These are phyloP conservation scores for Hoplias malabaricus DNA, from an alignment of 2,113 vertebrate species.

Conservation along the genomic window DNA sequence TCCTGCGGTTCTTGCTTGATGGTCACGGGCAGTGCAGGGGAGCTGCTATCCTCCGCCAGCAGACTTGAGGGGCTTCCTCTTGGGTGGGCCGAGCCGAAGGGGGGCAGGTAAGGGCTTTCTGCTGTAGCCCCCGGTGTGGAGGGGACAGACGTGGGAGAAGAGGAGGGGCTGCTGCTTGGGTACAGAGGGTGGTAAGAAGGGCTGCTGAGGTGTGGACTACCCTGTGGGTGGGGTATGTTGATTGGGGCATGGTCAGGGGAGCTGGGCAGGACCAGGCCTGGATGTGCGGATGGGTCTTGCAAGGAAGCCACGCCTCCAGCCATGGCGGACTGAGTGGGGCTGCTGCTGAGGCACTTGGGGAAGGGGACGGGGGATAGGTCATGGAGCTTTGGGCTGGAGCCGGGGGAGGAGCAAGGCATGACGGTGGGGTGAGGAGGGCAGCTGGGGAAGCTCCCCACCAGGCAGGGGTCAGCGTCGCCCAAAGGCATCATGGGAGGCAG, in stretches of 20 bases:
- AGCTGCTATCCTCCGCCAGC: conserved; percentile 83
- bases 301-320: conserved; percentile 71
- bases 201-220: conserved; percentile 81
- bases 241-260: conserved; percentile 85
- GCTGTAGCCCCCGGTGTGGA: conserved; percentile 75
- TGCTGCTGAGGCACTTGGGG: conserved; percentile 82
- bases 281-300: conserved; percentile 78
- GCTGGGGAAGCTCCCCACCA: conserved; percentile 80
- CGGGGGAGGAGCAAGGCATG: conserved; percentile 79
- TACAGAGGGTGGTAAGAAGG: conserved; percentile 84
- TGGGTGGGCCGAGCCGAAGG: conserved; percentile 83
- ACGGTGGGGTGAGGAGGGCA: conserved; percentile 79
- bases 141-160: conserved; percentile 81
- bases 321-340: conserved; percentile 76
- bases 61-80: conserved; percentile 80
- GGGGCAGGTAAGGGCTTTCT: conserved; percentile 84
- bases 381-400: conserved; percentile 85
- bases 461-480: conserved; percentile 82
- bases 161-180: conserved; percentile 87
- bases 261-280: conserved; percentile 76
- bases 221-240: conserved; percentile 86
- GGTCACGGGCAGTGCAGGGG: conserved; percentile 82
- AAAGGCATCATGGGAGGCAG: conserved; percentile 78
- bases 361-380: conserved; percentile 86
- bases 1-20: conserved; percentile 95